Evolutionary conservation across 2,797 vertebrate species (phyloP).

Genomic region (Sebastes cheni): DNA sequence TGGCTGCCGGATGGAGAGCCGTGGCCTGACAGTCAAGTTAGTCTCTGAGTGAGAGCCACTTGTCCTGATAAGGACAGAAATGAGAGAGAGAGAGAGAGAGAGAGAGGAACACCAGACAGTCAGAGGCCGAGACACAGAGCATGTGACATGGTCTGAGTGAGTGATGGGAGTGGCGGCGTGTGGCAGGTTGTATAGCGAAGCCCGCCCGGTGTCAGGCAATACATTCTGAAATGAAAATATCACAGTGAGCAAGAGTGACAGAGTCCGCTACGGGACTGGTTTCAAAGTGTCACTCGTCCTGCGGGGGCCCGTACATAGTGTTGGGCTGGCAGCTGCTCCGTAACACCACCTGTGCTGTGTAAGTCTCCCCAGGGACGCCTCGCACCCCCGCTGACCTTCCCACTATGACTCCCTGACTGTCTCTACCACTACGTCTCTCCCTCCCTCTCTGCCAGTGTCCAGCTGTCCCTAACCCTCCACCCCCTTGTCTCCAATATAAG

Average conservation of each 20-base stretch:
- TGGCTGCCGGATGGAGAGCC: background rate
- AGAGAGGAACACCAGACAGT: slow-evolving; percentile 15
- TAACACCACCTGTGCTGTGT: slow-evolving; percentile 71
- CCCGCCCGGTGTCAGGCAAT: slow-evolving; percentile 12
- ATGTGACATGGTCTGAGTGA: slow-evolving; percentile 4
- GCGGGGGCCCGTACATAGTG: slow-evolving; percentile 53
- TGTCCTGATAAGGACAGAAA: slow-evolving; percentile 65
- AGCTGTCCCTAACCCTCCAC: slow-evolving; percentile 70
- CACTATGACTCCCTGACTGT: slow-evolving; percentile 38
- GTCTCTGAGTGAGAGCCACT: slow-evolving; percentile 29
- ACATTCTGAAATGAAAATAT: slow-evolving; percentile 57
- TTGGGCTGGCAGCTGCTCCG: slow-evolving; percentile 82
- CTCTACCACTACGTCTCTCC: slow-evolving; percentile 22
- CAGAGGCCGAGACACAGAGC: slow-evolving; percentile 6
- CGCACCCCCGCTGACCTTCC: slow-evolving; percentile 64
- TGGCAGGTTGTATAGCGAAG: slow-evolving; percentile 4
- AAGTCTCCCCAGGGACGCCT: slow-evolving; percentile 47
- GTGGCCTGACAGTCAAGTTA: slow-evolving; percentile 11
- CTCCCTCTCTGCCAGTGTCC: slow-evolving; percentile 40
- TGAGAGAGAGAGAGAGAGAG: slow-evolving; percentile 8
- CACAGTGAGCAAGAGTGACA: slow-evolving; percentile 45
- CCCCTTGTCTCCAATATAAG: slow-evolving; percentile 71
- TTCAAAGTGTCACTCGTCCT: slow-evolving; percentile 53
- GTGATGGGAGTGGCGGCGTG: slow-evolving; percentile 17
- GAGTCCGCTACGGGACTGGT: slow-evolving; percentile 31